phyloP scores from a whole-genome alignment of 2,113 vertebrate genomes.

The Pitta sordida region DNA sequence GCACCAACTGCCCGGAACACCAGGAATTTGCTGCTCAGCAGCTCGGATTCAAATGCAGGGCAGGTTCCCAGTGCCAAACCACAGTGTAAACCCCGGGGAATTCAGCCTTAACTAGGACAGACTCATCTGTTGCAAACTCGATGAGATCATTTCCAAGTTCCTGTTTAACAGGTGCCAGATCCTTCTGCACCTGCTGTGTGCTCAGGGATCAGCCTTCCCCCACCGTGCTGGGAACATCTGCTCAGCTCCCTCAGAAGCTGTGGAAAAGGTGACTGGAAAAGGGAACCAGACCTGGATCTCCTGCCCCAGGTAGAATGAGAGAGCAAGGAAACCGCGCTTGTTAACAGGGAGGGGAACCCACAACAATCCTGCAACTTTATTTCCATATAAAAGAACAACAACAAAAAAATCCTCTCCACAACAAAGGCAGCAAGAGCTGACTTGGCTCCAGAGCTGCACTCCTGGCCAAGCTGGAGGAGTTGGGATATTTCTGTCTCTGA shows the following conservation, averaged over 20 bases:
- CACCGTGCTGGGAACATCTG: neutral
- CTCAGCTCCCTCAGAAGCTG: neutral
- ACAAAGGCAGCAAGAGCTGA: neutral
- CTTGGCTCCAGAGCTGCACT: fast-evolving
- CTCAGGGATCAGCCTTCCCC: neutral
- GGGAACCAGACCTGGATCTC: neutral
- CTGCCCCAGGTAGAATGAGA: neutral
- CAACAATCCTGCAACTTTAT: neutral
- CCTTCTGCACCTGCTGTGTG: constrained; percentile 27
- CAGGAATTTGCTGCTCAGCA: constrained; percentile 1
- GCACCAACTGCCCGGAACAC: neutral
- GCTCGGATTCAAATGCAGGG: neutral
- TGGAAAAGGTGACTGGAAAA: neutral
- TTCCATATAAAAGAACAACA: constrained; percentile 21
- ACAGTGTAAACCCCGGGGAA: constrained; percentile 18
- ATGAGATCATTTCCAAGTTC: constrained; percentile 55
- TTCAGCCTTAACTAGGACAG: constrained; percentile 6
- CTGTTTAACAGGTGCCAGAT: constrained; percentile 53
- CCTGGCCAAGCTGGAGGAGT: constrained; percentile 11
- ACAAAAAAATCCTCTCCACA: neutral
- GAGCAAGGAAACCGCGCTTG: neutral
- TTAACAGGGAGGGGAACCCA: neutral
- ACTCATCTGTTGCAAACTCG: constrained; percentile 2
- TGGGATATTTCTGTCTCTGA: neutral
- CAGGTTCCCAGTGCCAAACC: neutral